Percentiles rank a stretch among this genome's conserved stretches.
phyloP scores from a whole-genome alignment of 2,113 vertebrate genomes.

The Malurus melanocephalus region DNA sequence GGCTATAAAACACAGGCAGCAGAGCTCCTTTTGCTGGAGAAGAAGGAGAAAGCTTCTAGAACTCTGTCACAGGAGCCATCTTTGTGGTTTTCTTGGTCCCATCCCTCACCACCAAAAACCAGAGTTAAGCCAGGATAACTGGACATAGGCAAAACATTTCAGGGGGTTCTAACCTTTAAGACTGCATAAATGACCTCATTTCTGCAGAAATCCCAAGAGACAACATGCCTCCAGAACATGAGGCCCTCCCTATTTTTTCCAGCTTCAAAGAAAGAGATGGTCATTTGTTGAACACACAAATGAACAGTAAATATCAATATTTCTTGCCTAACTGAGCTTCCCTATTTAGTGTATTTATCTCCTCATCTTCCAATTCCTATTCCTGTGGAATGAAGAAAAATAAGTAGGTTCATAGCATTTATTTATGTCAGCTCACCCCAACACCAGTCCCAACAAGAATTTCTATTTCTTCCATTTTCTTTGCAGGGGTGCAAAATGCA shows the following conservation, averaged over 20 bases:
- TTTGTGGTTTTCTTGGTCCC: too few relatives aligned
- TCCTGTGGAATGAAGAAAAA: background rate
- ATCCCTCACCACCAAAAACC: too few relatives aligned
- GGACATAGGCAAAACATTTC: background rate
- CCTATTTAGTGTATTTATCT: constrained; percentile 32
- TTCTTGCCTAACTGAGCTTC: constrained; percentile 8
- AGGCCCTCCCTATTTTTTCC: background rate
- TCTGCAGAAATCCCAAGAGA: background rate
- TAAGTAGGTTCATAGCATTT: background rate
- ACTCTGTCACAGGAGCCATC: too few relatives aligned
- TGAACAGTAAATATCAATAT: background rate
- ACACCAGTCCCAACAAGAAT: background rate
- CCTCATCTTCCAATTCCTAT: background rate
- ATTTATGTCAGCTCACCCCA: background rate
- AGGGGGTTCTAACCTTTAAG: background rate
- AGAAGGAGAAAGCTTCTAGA: too few relatives aligned
- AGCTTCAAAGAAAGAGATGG: background rate
- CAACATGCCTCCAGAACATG: background rate
- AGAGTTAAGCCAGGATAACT: too few relatives aligned
- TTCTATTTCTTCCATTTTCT: background rate
- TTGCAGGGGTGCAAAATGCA: background rate
- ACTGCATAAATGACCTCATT: background rate
- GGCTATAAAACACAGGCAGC: too few relatives aligned
- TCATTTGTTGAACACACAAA: background rate
- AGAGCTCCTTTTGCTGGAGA: too few relatives aligned